Evolutionary conservation across 2,113 vertebrate genomes (phyloP), one percentile per base, ranked within the genome.

Genomic region (Gobio gobio): DNA sequence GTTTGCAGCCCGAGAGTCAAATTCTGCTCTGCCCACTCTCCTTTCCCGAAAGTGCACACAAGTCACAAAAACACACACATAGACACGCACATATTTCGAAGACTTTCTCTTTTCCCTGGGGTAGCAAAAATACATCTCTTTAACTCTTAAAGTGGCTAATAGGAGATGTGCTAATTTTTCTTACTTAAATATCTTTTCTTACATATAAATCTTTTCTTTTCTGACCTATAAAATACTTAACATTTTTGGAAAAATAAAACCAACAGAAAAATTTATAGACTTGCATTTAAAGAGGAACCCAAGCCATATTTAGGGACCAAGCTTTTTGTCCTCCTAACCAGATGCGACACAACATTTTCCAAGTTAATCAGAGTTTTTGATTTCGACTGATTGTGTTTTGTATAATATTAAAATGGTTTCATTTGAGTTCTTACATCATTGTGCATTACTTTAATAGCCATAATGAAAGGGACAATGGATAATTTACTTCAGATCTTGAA

Each of bases 1-100:
- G 86, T 95, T 94, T 95, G 90, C 94, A 95, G 95, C 93, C 90
- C 94, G 93, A 90, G 87, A 94, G 94, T 92, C 93, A 93, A 93
- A 79, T 92, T 92, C 86, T 93, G 93, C 10, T 70, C 78, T 72
- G 61, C 74, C 75, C 79, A 73, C 83, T 63, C 61, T 58, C 18
- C 80, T 5, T 68, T 75, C 80, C 64, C 58, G 61, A 79, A 87
- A 63, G 81, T 77, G 49, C 49, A 78, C 64, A 9, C 43, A 33
- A 36, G 26, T 59, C 36, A 82, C 75, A 58, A 73, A 66, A 76
- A 72, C 40, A 84, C 63, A 78, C 33, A 58, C 82, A 84, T 12
- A 49, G 66, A 51, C 77, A 76, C 10, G 22, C 58, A 56, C 75
- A 70, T 33, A 78, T 24, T 24, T 43, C 5, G 18, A 49, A 64